Evolutionary conservation across 35 echinoderm and acorn worm genomes (phyloP).

Genomic region (Eucidaris tribuloides): DNA sequence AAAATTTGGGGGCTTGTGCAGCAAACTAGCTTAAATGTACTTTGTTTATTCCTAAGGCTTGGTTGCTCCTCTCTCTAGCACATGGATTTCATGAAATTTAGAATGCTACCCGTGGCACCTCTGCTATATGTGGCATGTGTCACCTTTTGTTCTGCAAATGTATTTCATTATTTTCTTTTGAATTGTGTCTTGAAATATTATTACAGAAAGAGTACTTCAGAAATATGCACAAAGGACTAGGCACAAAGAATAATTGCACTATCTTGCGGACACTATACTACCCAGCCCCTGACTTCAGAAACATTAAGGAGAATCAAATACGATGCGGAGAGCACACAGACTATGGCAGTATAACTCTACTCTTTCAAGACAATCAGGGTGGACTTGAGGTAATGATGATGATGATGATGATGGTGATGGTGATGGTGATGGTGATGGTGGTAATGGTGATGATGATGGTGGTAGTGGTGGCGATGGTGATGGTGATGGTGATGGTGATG

Average conservation of each 20-base stretch:
- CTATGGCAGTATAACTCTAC: constrained; percentile 74
- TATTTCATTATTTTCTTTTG: not conserved
- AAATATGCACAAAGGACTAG: constrained; percentile 50
- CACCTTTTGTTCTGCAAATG: not conserved
- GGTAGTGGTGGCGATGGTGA: no score
- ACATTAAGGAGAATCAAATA: constrained; percentile 46
- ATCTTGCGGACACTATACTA: constrained; percentile 70
- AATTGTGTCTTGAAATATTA: constrained; percentile 41
- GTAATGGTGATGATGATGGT: no score
- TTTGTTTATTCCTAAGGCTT: no score
- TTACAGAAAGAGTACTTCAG: constrained; percentile 61
- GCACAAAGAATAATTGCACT: constrained; percentile 5
- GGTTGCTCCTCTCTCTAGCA: not conserved
- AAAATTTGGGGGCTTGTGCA: no score
- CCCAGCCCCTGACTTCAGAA: constrained; percentile 21
- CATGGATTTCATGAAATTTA: no score
- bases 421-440: no score
- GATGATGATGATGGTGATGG: no score
- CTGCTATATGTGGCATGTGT: not conserved
- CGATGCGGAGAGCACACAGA: constrained; percentile 83
- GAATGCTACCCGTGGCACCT: not conserved
- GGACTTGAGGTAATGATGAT: constrained; percentile 60
- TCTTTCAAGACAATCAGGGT: constrained; percentile 70
- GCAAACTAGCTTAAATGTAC: no score
- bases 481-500: no score